Evolutionary conservation across 1,140 invertebrate genomes (phyloP).

Genomic region (Ericerus pela): DNA sequence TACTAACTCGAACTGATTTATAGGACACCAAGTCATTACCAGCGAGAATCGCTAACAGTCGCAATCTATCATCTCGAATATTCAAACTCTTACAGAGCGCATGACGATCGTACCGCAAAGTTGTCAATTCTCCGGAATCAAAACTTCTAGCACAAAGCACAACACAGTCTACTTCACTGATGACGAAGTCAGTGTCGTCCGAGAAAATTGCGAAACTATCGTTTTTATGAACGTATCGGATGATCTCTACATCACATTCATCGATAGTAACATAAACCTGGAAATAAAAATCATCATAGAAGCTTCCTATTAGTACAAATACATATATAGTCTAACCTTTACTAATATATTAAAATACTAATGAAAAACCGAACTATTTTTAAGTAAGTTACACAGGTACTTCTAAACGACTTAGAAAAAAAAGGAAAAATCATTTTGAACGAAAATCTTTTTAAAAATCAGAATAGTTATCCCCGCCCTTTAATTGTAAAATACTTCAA

Average conservation of each 20-base stretch:
- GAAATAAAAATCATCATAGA: constrained; percentile 13
- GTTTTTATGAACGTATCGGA: background rate
- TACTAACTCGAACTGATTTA: constrained; percentile 24
- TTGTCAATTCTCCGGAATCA: background rate
- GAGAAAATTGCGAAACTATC: constrained; percentile 4
- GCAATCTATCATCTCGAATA: background rate
- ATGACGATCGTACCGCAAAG: background rate
- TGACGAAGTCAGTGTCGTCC: constrained; percentile 9
- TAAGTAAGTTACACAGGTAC: no score
- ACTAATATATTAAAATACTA: no score
- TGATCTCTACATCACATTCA: constrained; percentile 20
- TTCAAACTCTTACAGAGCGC: background rate
- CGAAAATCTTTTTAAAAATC: no score
- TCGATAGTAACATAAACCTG: constrained; percentile 26
- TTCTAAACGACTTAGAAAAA: no score
- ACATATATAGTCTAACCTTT: background rate
- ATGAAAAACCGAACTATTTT: no score
- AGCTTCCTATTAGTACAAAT: background rate
- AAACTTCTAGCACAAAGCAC: background rate
- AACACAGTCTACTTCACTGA: background rate
- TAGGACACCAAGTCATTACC: constrained; percentile 27
- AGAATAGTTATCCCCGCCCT: no score
- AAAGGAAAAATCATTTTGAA: no score
- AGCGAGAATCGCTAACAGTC: background rate
- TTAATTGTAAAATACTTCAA: no score